Evolutionary conservation across 2,888 invertebrate genomes (phyloP).

Genomic region (Dexiosoma caninum): DNA sequence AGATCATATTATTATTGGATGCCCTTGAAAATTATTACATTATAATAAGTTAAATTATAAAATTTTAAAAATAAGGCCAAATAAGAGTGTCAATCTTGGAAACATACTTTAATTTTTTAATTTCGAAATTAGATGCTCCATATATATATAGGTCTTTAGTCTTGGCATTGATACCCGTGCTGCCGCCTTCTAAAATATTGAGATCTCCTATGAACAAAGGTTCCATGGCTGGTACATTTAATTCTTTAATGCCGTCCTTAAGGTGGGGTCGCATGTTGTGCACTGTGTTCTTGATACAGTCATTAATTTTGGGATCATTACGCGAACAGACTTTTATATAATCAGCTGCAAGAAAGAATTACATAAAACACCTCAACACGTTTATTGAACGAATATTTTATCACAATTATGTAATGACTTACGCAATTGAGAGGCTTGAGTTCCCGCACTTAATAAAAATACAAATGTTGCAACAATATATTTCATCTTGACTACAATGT

Average conservation of each 20-base stretch:
- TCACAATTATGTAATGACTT: slow-evolving; percentile 60
- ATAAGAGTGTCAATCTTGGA: too few relatives aligned
- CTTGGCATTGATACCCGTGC: slow-evolving; percentile 71
- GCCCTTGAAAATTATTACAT: slow-evolving; percentile 42
- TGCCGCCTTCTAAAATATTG: slow-evolving; percentile 81
- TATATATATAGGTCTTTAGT: slow-evolving; percentile 81
- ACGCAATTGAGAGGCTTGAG: slow-evolving; percentile 69
- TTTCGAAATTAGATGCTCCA: slow-evolving; percentile 83
- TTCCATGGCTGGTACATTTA: slow-evolving; percentile 84
- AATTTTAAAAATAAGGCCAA: too few relatives aligned
- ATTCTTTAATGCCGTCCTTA: slow-evolving; percentile 82
- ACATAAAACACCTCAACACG: neutral
- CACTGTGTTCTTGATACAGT: slow-evolving; percentile 82
- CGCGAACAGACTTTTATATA: slow-evolving; percentile 84
- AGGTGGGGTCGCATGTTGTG: slow-evolving; percentile 82
- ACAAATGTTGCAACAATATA: neutral
- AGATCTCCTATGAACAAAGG: slow-evolving; percentile 84
- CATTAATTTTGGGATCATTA: slow-evolving; percentile 81
- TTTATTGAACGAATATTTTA: neutral
- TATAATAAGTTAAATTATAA: neutral
- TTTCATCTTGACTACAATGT: slow-evolving; percentile 38
- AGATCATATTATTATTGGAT: slow-evolving; percentile 75
- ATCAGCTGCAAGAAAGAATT: slow-evolving; percentile 79
- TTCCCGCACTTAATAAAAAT: slow-evolving; percentile 29
- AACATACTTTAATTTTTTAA: slow-evolving; percentile 78